A percentile compares a stretch with the other conserved stretches of the same genome.
Evolutionary conservation across 2,113 vertebrate species (phyloP).

Genomic region (Ahaetulla prasina): DNA sequence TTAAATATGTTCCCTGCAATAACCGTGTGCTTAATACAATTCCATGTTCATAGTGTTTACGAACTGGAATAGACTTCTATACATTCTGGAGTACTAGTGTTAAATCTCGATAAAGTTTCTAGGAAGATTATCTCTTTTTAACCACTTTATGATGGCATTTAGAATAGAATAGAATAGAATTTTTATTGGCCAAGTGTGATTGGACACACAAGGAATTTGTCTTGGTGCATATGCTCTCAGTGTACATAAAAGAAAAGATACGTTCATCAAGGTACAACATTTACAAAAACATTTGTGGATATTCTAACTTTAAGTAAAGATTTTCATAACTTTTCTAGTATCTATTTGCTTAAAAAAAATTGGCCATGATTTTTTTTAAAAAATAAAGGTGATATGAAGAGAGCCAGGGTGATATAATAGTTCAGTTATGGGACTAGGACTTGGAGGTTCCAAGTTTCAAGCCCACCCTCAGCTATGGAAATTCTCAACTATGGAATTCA

Average conservation of each 20-base stretch:
- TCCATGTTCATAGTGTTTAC: neutral
- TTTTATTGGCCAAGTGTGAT: too few species aligned
- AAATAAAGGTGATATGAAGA: neutral
- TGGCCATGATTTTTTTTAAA: too few species aligned
- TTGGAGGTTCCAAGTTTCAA: neutral
- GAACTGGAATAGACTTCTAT: neutral
- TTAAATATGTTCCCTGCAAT: neutral
- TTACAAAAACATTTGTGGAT: too few species aligned
- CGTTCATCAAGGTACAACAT: too few species aligned
- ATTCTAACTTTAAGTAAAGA: neutral
- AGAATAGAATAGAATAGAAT: too few species aligned
- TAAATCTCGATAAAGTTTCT: neutral
- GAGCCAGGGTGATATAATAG: too few species aligned
- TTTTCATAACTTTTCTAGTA: constrained; percentile 15
- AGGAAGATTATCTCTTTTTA: neutral
- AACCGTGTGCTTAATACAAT: neutral
- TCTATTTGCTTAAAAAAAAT: neutral
- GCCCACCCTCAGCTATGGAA: neutral
- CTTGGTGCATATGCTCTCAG: too few species aligned
- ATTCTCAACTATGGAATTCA: neutral
- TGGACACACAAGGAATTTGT: too few species aligned
- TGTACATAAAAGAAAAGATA: too few species aligned
- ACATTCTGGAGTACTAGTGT: neutral
- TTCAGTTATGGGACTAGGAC: neutral
- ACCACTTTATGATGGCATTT: neutral